Base-by-base conservation (phyloP, 1,140 invertebrate species). In the Dolichoris vasculosae region DNA sequence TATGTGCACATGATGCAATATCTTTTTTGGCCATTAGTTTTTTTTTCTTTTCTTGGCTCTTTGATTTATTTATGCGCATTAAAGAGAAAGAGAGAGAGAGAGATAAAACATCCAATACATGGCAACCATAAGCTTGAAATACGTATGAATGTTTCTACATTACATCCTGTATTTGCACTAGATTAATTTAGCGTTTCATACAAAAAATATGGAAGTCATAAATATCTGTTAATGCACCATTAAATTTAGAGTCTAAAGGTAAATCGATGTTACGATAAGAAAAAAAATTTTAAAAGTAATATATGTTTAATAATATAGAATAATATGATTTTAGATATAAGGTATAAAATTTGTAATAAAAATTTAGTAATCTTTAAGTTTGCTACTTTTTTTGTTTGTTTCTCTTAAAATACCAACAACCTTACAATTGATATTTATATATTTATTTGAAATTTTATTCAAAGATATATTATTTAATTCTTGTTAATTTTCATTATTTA, bases 1-100 rank as follows among this genome's bases (percentile, higher is more conserved):
- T 35, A 59, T 59, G 59, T 59, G 30, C 51, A 32, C 15, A 46
- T 73, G 71, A 73, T 13, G 73, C n/a, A 79, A 79, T 79, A 32
- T 79, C 15, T 30, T 9, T 23, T 55, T 78, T 35, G 15, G 17
- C 13, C 4, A 35, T 17, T n/a, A 43, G 38, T 11, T n/a, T 11
- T 35, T 32, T 76, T 76, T 32, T 75, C 20, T 48, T 75, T 75
- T 75, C 20, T 30, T 40, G 20, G 15, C 35, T 63, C 32, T n/a
- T 79, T 79, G 35, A 7, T 59, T 48, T 46, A 11, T 75, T 48
- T 2, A 51, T 43, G 15, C 23, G 38, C 30, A 30, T 46, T 30
- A 75, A 15, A 75, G 20, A 11, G 9, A 73, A 13, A 43, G 23
- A 67, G 4, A 17, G 23, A 59, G 4, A 59, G 13, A 59, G 23